Evolutionary conservation across 2,888 invertebrate genomes (phyloP), one percentile per base, ranked within the genome.

Genomic region (Atethmia centrago): DNA sequence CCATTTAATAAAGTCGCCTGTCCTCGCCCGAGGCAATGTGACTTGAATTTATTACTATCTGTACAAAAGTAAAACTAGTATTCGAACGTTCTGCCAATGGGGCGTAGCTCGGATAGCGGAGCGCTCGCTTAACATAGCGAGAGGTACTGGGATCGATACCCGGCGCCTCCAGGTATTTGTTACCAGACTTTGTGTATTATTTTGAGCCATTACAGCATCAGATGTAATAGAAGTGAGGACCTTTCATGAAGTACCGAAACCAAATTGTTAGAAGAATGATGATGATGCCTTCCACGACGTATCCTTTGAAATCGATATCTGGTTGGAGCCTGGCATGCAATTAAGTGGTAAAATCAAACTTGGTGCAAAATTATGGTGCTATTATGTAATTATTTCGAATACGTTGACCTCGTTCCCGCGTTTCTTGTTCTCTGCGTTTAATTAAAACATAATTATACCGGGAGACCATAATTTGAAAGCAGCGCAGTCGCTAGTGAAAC

Each of bases 81-180:
- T 88, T 83, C 68, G 56, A 94, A 92, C 92, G 90, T 92, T 92
- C 92, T n/a, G 49, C 31, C 53, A 70, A 45, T 75, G 94, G 93
- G 92, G 92, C 93, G 93, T 93, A 93, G 93, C 93, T 94, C 93
- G 93, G 92, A 93, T 94, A 93, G 92, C 92, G 93, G 92, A 93
- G 93, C 94, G 94, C 95, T 94, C 93, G 94, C 94, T 94, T 94
- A 93, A 93, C 94, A 94, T 94, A n/a, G 94, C 88, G 95, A 96
- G 95, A 95, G 94, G 95, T 95, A 96, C 94, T 94, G 95, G 95
- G 95, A 96, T 96, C 95, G 95, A 96, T 95, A 95, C 94, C 95
- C 95, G 94, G 95, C 95, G 94, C 95, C 95, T 95, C 94, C 95
- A 96, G 40, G 10, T 19, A 49, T 58, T 55, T 64, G n/a, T 40